Base-by-base conservation (phyloP, 2,888 invertebrate species). In the Apoderus coryli region DNA sequence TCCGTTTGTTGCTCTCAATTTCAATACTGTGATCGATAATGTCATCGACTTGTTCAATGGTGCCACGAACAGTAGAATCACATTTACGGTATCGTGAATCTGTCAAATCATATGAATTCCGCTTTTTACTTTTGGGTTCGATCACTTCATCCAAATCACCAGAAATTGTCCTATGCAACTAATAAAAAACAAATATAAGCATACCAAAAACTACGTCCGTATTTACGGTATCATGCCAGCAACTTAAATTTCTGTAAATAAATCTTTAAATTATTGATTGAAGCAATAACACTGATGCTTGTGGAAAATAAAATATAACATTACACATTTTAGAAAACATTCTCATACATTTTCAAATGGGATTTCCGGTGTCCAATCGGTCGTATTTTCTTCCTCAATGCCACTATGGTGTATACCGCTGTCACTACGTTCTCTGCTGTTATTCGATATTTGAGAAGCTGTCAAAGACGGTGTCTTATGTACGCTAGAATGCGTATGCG, bases 341-440 rank as follows among this genome's bases (percentile, higher is more conserved):
- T n/a, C n/a, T 47, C 63, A 59, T 63, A 88, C 88, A 60, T 86
- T 85, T 62, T 81, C 79, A 53, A 89, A 89, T 2, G 88, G 89
- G 55, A 88, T 84, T 62, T 89, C 89, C 0, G 89, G 86, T 12
- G 75, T 85, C 86, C 88, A 89, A 46, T 85, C 84, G 0, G 76
- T 72, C 1, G 75, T 75, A 33, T 72, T 70, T 45, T 84, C 84
- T 22, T 85, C 85, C 14, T 85, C 84, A 2, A 72, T 65, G 32
- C 69, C 66, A 29, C 55, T 57, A 26, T 57, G 55, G 36, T 58
- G 58, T 16, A 58, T 57, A 11, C 57, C 57, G 35, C 57, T 59
- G 32, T 59, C 60, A 30, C 56, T 57, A 33, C 56, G 45, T 39
- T 57, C 58, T 24, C 53, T 47, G 4, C 50, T 44, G 4, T 43